Conservation (phyloP, 2,888 invertebrate genomes). For the Euclidia mi region DNA sequence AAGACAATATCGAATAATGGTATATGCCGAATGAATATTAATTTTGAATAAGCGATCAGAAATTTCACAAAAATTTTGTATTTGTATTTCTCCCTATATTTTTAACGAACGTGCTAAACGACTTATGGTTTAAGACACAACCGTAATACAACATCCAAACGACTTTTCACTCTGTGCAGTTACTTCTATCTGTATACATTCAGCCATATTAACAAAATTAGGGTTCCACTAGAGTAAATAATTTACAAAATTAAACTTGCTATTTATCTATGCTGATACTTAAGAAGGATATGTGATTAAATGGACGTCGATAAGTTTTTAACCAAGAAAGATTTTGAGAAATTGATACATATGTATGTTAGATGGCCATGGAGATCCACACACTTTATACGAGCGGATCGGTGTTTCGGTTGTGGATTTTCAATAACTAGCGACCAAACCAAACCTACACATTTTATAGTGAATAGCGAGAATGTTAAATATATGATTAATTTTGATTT, state of each 20-base stretch:
- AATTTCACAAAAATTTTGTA: no score
- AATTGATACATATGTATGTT: conserved; percentile 17
- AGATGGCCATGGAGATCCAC: conserved; percentile 19
- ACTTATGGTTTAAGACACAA: conserved; percentile 10
- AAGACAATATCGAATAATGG: no score
- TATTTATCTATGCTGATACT: conserved; percentile 12
- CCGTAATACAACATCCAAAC: conserved; percentile 11
- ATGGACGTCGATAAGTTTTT: conserved; percentile 22
- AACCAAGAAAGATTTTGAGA: conserved; percentile 19
- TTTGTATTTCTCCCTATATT: conserved; percentile 8
- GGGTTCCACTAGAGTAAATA: conserved; percentile 1
- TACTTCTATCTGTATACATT: conserved; percentile 3
- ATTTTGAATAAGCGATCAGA: no score
- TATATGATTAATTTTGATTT: conserved; percentile 2
- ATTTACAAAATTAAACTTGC: conserved; percentile 8
- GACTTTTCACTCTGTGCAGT: conserved; percentile 6
- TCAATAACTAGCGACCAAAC: conserved; percentile 10
- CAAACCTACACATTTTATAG: not conserved
- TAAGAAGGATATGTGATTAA: conserved; percentile 15
- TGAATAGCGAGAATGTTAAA: not conserved
- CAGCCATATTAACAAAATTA: conserved; percentile 8
- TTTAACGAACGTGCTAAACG: conserved; percentile 16
- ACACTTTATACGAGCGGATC: conserved; percentile 16
- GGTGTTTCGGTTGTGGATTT: conserved; percentile 8
- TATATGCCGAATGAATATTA: no score